Conservation (phyloP, 1,140 invertebrate genomes). For the Cotesia vestalis region DNA sequence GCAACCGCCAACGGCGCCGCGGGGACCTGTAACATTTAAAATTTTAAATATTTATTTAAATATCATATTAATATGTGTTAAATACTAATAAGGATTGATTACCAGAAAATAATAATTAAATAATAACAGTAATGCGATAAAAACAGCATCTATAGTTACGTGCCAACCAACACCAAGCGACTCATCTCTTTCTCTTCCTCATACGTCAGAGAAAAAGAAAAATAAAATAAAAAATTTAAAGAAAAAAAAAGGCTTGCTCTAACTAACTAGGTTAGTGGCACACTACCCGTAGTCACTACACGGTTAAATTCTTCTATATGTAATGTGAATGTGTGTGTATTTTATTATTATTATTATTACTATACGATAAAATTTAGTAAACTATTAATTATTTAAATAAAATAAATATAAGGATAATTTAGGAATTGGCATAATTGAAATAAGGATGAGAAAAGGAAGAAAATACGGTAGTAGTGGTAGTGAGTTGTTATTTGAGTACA, state of each 20-base stretch:
- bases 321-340: conserved; percentile 40
- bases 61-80: background rate
- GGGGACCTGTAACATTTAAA: conserved; percentile 56
- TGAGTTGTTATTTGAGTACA: conserved; percentile 12
- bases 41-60: background rate
- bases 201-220: conserved; percentile 42
- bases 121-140: too few species aligned
- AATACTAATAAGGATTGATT: too few species aligned
- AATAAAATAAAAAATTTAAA: too few species aligned
- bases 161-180: conserved; percentile 40
- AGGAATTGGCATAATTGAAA: too few species aligned
- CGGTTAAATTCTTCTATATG: background rate
- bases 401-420: background rate
- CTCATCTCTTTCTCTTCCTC: conserved; percentile 41
- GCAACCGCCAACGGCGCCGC: conserved; percentile 64
- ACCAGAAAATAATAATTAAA: too few species aligned
- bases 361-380: background rate
- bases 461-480: background rate
- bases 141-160: background rate
- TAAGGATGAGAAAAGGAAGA: background rate
- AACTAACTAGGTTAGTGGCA: conserved; percentile 65
- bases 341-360: background rate
- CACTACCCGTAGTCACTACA: conserved; percentile 47
- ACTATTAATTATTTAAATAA: background rate
- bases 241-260: conserved; percentile 59